These are phyloP conservation scores for Saturnia pavonia DNA, from an alignment of 2,888 invertebrate genomes.

Conservation along the genomic window DNA sequence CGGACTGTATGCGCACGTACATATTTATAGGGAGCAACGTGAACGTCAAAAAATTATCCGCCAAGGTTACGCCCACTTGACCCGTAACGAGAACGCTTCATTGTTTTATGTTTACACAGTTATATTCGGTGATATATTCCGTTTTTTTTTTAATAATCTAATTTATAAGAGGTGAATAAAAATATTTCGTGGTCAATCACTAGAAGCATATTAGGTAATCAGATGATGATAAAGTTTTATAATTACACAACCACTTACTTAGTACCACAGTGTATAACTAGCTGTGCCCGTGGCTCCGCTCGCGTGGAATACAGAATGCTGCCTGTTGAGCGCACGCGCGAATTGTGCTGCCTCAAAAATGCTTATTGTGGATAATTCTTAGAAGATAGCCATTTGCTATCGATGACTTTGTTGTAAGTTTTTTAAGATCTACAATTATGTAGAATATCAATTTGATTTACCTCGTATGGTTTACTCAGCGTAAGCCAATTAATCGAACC, in stretches of 20 bases:
- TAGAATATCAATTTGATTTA: too few species aligned
- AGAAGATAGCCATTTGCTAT: too few species aligned
- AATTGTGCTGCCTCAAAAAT: too few species aligned
- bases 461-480: too few species aligned
- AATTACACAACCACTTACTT: background rate
- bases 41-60: constrained; percentile 13
- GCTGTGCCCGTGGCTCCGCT: too few species aligned
- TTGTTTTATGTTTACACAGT: constrained; percentile 4
- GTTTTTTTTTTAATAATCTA: background rate
- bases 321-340: too few species aligned
- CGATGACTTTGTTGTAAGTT: too few species aligned
- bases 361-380: too few species aligned
- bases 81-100: constrained; percentile 4
- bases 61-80: constrained; percentile 14
- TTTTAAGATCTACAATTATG: too few species aligned
- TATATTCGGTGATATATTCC: background rate
- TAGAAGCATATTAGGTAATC: background rate
- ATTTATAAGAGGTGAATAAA: background rate
- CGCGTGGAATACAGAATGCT: too few species aligned
- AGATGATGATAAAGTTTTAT: background rate
- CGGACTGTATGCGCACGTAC: background rate
- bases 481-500: too few species aligned
- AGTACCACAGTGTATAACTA: background rate
- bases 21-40: constrained; percentile 12
- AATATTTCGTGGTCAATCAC: background rate